Base-by-base conservation (phyloP, 2,888 invertebrate species). In the Trachelus troglodyta region DNA sequence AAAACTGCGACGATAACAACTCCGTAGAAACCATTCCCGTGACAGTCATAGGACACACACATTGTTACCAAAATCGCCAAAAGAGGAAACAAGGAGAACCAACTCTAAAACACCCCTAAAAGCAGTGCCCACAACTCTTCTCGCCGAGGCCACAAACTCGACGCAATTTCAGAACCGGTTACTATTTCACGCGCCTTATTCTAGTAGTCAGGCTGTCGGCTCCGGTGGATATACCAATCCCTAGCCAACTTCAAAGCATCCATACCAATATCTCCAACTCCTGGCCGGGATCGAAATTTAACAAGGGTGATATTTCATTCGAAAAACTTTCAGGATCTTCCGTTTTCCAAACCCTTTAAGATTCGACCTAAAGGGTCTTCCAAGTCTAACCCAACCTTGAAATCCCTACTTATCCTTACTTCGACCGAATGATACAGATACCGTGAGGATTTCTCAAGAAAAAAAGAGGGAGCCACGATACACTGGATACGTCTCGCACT, bases 1-100 rank as follows among this genome's bases (percentile, higher is more conserved):
- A 87, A 89, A 89, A 86, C 87, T 85, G 79, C 85, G 83, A 82
- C 84, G 88, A 89, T 90, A 90, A 90, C 88, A 87, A 88, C 87
- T 83, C 23, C 9, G 56, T 56, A 23, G 56, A 23, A 56, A 23
- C 56, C 56, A 23, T 56, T 15, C 1, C 56, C 23, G 56, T 23
- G 23, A 56, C 56, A 56, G 56, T 23, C 56, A 56, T 56, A 23
- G 56, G 23, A 56, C 9, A 9, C 40, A 15, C 23, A 56, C 40
- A 4, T 15, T 4, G 40, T 15, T 40, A 40, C 40, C 4, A 56
- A 56, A 15, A 56, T 56, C 56, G 56, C 23, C 56, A 23, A 23
- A 56, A 56, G 23, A 2, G 23, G 23, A 23, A 56, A 23, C 56
- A 56, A 23, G 23, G 2, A 40, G 40, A 23, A 9, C 56, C 56